phyloP scores from a whole-genome alignment of 1,140 invertebrate species.

The Druon quercuslanigerum region DNA sequence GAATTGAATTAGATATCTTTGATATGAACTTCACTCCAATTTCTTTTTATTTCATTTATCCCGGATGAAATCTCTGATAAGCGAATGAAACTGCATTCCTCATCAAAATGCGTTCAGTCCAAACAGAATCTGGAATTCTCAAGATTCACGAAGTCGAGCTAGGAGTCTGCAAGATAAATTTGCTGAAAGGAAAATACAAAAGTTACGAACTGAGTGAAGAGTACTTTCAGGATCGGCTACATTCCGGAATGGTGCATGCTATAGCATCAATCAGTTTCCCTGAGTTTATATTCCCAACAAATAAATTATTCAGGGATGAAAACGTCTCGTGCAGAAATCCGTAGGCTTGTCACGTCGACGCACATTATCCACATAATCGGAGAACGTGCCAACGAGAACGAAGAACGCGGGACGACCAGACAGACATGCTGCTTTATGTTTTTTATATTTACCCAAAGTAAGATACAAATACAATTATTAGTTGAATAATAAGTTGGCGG shows the following conservation, averaged over 20 bases:
- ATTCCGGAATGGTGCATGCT: not conserved
- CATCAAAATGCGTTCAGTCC: not conserved
- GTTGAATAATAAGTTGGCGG: too few relatives aligned
- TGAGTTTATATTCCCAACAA: conserved; percentile 45
- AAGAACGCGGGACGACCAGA: not conserved
- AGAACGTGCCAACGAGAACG: conserved; percentile 40
- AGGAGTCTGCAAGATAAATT: not conserved
- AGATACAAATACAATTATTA: too few relatives aligned
- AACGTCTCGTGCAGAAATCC: conserved; percentile 32
- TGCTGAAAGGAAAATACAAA: not conserved
- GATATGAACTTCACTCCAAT: conserved; percentile 11
- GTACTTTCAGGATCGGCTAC: not conserved
- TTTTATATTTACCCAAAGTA: too few relatives aligned
- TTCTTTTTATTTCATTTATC: not conserved
- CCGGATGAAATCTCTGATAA: not conserved
- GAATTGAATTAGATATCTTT: not conserved
- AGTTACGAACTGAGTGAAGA: conserved; percentile 16
- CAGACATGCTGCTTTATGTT: too few relatives aligned
- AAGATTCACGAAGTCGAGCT: conserved; percentile 9
- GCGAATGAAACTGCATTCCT: not conserved
- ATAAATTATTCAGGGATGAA: conserved; percentile 45
- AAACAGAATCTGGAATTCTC: not conserved
- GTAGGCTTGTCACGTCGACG: conserved; percentile 44
- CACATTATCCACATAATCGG: conserved; percentile 48
- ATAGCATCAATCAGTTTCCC: conserved; percentile 43